phyloP scores from a whole-genome alignment of 2,888 invertebrate genomes.

The Pyrrhia umbra region DNA sequence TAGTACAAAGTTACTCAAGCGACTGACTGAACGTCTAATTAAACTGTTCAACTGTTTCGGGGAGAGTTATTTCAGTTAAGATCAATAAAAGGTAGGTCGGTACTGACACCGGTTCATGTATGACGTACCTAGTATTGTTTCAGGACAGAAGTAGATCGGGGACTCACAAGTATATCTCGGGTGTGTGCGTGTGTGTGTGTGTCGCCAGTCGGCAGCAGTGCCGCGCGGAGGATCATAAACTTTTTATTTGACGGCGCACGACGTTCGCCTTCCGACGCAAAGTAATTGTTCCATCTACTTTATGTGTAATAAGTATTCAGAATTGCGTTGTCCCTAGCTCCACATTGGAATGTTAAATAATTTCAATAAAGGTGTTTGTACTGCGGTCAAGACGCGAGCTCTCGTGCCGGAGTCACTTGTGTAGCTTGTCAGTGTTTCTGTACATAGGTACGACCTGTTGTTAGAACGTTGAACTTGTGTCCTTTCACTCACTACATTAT shows the following conservation, averaged over 20 bases:
- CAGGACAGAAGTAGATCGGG: background rate
- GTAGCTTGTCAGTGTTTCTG: background rate
- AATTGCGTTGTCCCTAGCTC: background rate
- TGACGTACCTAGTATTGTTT: background rate
- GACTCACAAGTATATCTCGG: too few relatives aligned
- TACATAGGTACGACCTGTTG: background rate
- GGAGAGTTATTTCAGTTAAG: background rate
- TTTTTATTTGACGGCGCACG: constrained; percentile 34
- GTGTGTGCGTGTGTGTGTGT: background rate
- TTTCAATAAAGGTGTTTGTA: background rate
- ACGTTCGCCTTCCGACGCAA: constrained; percentile 12
- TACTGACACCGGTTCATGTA: background rate
- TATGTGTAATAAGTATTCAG: constrained; percentile 23
- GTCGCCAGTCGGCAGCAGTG: constrained; percentile 1
- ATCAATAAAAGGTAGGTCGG: background rate
- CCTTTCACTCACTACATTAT: background rate
- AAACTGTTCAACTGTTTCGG: constrained; percentile 10
- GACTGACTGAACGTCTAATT: background rate
- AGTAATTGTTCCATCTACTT: constrained; percentile 46
- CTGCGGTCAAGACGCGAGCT: background rate
- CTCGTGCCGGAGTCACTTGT: background rate
- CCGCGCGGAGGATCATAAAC: constrained; percentile 8
- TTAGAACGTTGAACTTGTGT: background rate
- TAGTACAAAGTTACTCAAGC: background rate
- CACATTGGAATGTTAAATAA: constrained; percentile 11